These are phyloP conservation scores for Epinephelus moara DNA, from an alignment of 2,113 vertebrate species.

Conservation along the genomic window DNA sequence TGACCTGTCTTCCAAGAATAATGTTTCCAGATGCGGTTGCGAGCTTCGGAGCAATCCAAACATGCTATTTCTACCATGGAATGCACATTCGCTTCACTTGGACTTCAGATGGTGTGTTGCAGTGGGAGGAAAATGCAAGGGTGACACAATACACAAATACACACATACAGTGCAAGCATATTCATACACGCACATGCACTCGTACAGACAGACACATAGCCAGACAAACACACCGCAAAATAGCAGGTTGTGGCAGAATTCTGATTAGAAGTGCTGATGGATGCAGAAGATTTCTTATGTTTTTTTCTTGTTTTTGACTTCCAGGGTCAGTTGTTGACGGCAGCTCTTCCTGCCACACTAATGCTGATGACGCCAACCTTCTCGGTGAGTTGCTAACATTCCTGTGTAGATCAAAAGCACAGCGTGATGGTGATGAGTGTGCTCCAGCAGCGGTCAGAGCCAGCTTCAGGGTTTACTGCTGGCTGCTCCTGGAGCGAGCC, in stretches of 20 bases:
- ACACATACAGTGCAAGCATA: conserved; percentile 1
- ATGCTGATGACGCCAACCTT: neutral
- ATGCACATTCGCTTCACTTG: conserved; percentile 59
- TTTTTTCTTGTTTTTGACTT: neutral
- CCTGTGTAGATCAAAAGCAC: conserved; percentile 56
- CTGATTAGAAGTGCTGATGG: conserved; percentile 78
- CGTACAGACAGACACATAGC: conserved; percentile 27
- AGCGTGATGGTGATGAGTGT: conserved; percentile 18
- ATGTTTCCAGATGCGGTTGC: conserved; percentile 82
- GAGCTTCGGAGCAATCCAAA: conserved; percentile 74
- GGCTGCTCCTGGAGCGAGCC: conserved; percentile 8
- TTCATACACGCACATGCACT: neutral
- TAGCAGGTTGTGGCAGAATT: conserved; percentile 63
- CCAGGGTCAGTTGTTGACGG: conserved; percentile 40
- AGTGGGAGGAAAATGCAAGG: conserved; percentile 59
- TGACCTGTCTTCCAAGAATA: conserved; percentile 81
- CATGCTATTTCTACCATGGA: conserved; percentile 74
- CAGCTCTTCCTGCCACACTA: conserved; percentile 9
- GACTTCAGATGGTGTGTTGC: conserved; percentile 61
- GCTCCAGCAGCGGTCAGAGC: conserved; percentile 38
- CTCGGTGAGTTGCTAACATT: conserved; percentile 2
- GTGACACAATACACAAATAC: conserved; percentile 52
- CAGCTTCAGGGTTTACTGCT: conserved; percentile 36
- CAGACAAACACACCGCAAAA: conserved; percentile 62
- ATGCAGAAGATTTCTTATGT: conserved; percentile 26